These are phyloP conservation scores for Drosophila subpulchrella DNA, from an alignment of 1,140 invertebrate genomes.

Conservation along the genomic window DNA sequence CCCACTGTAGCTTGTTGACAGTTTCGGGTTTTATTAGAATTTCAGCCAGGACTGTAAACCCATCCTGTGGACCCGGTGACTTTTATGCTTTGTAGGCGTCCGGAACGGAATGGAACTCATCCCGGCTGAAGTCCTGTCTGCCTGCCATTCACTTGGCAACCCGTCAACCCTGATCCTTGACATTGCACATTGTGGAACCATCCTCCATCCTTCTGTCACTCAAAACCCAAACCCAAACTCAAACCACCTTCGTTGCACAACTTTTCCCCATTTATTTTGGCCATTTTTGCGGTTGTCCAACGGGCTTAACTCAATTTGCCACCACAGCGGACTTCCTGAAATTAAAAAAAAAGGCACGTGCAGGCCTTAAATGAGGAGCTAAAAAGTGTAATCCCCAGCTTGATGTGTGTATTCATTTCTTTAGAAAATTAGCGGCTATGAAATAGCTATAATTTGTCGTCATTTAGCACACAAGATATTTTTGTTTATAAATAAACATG, in stretches of 20 bases:
- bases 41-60: constrained; percentile 14
- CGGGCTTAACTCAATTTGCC: constrained; percentile 61
- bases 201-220: constrained; percentile 18
- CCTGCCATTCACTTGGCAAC: constrained; percentile 15
- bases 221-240: neutral
- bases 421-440: constrained; percentile 46
- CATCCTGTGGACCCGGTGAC: constrained; percentile 26
- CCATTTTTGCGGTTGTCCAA: constrained; percentile 38
- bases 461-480: constrained; percentile 54
- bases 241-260: constrained; percentile 23
- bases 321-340: constrained; percentile 43
- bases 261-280: constrained; percentile 16
- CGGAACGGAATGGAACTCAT: constrained; percentile 20
- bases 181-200: constrained; percentile 36
- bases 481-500: constrained; percentile 71
- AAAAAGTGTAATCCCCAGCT: neutral
- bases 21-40: constrained; percentile 68
- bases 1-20: constrained; percentile 40
- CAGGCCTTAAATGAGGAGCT: neutral
- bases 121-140: constrained; percentile 25
- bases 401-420: constrained; percentile 32
- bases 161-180: constrained; percentile 50
- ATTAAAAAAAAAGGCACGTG: constrained; percentile 45
- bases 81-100: constrained; percentile 45
- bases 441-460: constrained; percentile 68